Conservation (phyloP, 2,113 vertebrate genomes). For the Hydrochoerus hydrochaeris region DNA sequence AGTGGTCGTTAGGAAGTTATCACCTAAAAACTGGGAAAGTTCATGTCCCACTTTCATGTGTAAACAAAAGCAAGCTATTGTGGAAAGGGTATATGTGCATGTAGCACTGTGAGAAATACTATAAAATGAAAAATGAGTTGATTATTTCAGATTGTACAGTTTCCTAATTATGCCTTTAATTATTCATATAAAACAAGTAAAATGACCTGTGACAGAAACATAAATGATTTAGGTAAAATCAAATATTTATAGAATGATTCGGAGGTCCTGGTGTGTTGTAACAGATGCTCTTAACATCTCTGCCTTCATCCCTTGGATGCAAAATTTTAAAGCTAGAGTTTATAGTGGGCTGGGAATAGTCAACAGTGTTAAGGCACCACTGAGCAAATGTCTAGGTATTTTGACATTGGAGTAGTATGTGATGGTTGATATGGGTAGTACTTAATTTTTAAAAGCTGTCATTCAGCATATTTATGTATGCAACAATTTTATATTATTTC, state of each 20-base stretch:
- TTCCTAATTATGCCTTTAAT: constrained; percentile 91
- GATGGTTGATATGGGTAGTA: neutral
- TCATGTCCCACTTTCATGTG: fast-evolving
- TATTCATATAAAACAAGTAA: constrained; percentile 95
- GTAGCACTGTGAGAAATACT: constrained; percentile 73
- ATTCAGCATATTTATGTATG: neutral
- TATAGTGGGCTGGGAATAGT: constrained; percentile 45
- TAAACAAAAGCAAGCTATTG: constrained; percentile 9
- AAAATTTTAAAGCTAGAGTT: constrained; percentile 69
- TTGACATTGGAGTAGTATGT: neutral
- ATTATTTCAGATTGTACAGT: constrained; percentile 89
- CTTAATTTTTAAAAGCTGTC: neutral
- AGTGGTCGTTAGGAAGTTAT: constrained; percentile 13
- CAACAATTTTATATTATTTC: neutral
- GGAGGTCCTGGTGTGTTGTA: constrained; percentile 84
- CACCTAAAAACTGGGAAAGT: neutral
- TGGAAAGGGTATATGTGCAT: fast-evolving
- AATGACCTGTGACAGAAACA: constrained; percentile 91
- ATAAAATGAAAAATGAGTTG: constrained; percentile 90
- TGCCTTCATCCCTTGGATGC: constrained; percentile 66
- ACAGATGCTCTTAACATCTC: constrained; percentile 80
- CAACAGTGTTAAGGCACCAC: constrained; percentile 41
- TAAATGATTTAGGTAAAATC: constrained; percentile 92
- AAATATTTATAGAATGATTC: constrained; percentile 91
- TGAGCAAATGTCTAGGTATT: constrained; percentile 34